Conservation (phyloP, 2,113 vertebrate genomes). For the Phylloscopus trochilus region DNA sequence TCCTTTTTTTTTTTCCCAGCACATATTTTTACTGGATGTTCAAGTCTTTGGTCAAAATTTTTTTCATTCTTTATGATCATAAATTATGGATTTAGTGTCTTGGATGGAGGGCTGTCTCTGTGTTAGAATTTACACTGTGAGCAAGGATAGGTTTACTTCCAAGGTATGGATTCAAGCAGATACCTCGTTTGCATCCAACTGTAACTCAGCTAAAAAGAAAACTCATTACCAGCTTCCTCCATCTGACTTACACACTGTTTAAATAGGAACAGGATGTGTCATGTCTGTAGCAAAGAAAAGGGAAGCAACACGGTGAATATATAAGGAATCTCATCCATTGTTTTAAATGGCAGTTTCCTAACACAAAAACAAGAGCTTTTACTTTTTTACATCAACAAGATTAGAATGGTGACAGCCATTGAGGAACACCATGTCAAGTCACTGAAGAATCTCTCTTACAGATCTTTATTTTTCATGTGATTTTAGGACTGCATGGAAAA, state of each 20-base stretch:
- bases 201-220: neutral
- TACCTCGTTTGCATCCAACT: neutral
- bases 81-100: neutral
- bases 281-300: neutral
- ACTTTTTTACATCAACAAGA: neutral
- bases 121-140: neutral
- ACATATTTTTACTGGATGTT: neutral
- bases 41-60: neutral
- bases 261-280: neutral
- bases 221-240: neutral
- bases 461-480: neutral
- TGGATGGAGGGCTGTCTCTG: neutral
- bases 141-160: neutral
- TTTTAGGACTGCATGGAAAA: neutral
- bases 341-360: neutral
- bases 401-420: neutral
- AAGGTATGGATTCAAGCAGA: neutral
- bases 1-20: neutral
- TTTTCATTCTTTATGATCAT: neutral
- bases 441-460: neutral
- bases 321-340: neutral
- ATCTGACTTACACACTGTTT: neutral
- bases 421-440: neutral
- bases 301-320: neutral
- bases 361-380: neutral